Conservation (phyloP, 2,113 vertebrate genomes). For the Dipodomys stephensi region DNA sequence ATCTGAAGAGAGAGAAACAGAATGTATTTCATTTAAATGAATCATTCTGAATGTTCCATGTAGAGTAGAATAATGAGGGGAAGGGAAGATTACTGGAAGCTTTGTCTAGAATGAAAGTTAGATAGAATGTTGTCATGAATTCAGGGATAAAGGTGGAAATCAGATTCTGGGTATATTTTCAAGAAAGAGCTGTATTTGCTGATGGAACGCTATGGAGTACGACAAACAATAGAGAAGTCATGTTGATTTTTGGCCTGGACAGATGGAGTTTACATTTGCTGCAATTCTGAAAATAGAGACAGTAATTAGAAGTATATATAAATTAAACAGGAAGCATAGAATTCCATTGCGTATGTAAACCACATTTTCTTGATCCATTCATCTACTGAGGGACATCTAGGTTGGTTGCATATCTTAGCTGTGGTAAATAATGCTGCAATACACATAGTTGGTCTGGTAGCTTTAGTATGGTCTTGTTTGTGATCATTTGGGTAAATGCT, state of each 20-base stretch:
- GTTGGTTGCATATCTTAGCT: no score
- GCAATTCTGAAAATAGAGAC: background rate
- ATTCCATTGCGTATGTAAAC: no score
- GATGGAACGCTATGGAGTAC: background rate
- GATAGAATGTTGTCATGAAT: background rate
- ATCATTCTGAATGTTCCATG: background rate
- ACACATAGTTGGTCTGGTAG: no score
- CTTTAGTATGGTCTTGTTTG: no score
- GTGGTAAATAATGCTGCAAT: no score
- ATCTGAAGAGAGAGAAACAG: background rate
- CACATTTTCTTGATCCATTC: no score
- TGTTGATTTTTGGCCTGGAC: background rate
- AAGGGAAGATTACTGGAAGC: background rate
- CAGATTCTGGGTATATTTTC: background rate
- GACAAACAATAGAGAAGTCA: background rate
- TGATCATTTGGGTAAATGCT: no score
- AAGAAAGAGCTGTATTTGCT: constrained; percentile 25
- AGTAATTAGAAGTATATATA: background rate
- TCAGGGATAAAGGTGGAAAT: background rate
- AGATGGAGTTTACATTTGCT: constrained; percentile 22
- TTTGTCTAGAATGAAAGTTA: background rate
- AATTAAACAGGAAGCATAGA: background rate
- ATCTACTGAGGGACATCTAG: no score
- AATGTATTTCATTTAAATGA: constrained; percentile 23
- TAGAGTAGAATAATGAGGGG: background rate